Percentiles rank a stretch among this genome's conserved stretches.
Evolutionary conservation across 2,797 vertebrate genomes (phyloP).

Genomic region (Oreonectes daqikongensis): DNA sequence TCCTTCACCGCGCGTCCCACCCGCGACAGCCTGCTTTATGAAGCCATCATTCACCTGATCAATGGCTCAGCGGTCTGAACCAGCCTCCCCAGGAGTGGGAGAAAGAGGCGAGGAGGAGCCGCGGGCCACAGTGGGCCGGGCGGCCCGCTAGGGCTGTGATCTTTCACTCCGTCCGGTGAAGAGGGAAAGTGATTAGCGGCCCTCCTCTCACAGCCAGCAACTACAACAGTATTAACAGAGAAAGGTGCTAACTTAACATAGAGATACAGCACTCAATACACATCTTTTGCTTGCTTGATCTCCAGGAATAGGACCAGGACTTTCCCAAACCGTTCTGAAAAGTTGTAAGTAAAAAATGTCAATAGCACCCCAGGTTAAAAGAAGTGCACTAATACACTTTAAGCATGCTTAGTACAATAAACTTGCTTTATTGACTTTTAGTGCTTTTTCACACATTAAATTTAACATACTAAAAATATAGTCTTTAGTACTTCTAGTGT

Average conservation of each 20-base stretch:
- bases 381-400: too few relatives aligned
- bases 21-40: conserved; percentile 71
- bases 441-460: too few relatives aligned
- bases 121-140: conserved; percentile 55
- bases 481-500: too few relatives aligned
- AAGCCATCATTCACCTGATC: conserved; percentile 80
- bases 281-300: neutral
- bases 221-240: conserved; percentile 18
- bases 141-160: conserved; percentile 71
- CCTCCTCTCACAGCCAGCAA: conserved; percentile 64
- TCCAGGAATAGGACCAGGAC: neutral
- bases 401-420: too few relatives aligned
- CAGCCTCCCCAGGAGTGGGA: conserved; percentile 68
- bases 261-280: conserved; percentile 47
- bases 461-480: too few relatives aligned
- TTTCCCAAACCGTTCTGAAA: neutral
- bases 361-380: too few relatives aligned
- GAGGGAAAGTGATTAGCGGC: conserved; percentile 81
- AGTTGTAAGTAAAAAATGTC: too few relatives aligned
- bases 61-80: conserved; percentile 71
- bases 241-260: conserved; percentile 54
- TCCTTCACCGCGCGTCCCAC: conserved; percentile 59
- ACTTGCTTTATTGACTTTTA: too few relatives aligned
- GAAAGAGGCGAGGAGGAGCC: conserved; percentile 66
- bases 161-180: conserved; percentile 73